Conservation (phyloP, 2,888 invertebrate genomes). For the Drosophila subsilvestris region DNA sequence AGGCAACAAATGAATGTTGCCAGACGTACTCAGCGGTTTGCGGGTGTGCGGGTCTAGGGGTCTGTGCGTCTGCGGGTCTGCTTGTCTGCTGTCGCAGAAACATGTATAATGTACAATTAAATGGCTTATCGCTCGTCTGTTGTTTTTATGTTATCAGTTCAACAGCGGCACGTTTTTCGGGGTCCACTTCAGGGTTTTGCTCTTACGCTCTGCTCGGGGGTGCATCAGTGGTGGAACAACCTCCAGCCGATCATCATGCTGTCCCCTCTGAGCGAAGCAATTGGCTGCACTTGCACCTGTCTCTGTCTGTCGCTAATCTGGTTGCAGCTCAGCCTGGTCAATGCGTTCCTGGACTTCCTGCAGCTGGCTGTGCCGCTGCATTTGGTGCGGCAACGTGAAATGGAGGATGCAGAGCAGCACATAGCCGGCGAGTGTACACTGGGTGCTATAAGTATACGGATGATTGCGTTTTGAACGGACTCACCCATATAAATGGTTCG, state of each 20-base stretch:
- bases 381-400: slow-evolving; percentile 32
- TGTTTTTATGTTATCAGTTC: background rate
- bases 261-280: slow-evolving; percentile 1
- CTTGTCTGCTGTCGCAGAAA: background rate
- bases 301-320: slow-evolving; percentile 34
- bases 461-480: slow-evolving; percentile 44
- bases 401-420: slow-evolving; percentile 26
- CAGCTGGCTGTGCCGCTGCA: slow-evolving; percentile 40
- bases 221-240: slow-evolving; percentile 12
- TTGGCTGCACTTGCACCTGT: slow-evolving; percentile 8
- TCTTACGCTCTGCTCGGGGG: slow-evolving; percentile 1
- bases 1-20: slow-evolving; percentile 8
- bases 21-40: background rate
- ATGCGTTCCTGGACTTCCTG: slow-evolving; percentile 38
- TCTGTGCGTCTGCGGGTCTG: background rate
- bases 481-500: no score
- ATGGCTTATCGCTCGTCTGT: background rate
- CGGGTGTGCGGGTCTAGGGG: background rate
- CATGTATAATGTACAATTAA: background rate
- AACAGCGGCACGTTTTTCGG: slow-evolving; percentile 13
- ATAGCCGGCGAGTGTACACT: slow-evolving; percentile 45
- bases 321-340: slow-evolving; percentile 43
- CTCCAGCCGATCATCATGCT: slow-evolving; percentile 2
- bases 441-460: slow-evolving; percentile 56
- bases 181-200: background rate